phyloP scores from a whole-genome alignment of 2,888 invertebrate genomes.

The Dynastes tityus region DNA sequence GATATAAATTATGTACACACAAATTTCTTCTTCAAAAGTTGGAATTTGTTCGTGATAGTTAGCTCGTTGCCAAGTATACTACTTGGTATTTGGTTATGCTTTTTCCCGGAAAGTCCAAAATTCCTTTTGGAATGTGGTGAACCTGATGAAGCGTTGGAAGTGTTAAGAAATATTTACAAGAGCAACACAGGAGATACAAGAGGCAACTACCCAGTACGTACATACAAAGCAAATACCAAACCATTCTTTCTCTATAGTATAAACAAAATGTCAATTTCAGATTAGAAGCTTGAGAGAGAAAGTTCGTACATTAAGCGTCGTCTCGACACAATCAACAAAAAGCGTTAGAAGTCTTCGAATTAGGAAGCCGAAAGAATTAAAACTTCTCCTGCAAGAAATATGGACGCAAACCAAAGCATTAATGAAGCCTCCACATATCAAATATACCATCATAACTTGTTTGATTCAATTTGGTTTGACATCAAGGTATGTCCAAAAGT shows the following conservation, averaged over 20 bases:
- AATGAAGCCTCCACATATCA: conserved; percentile 82
- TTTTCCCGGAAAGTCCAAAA: conserved; percentile 88
- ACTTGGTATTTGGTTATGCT: conserved; percentile 80
- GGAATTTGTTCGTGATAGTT: conserved; percentile 86
- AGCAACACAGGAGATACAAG: conserved; percentile 82
- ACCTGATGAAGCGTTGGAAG: conserved; percentile 81
- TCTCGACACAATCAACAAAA: conserved; percentile 77
- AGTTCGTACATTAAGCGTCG: conserved; percentile 76
- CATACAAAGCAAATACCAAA: background rate
- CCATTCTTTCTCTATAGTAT: too few species aligned
- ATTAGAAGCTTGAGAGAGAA: conserved; percentile 82
- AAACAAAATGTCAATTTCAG: conserved; percentile 66
- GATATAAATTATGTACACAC: conserved; percentile 75
- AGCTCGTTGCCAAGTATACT: conserved; percentile 82
- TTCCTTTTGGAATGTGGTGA: conserved; percentile 87
- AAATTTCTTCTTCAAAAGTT: conserved; percentile 81
- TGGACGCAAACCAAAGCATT: conserved; percentile 84
- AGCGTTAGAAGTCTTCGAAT: conserved; percentile 81
- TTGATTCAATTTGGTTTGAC: conserved; percentile 88
- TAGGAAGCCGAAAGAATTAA: conserved; percentile 82
- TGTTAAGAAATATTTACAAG: conserved; percentile 80
- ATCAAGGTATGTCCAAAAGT: conserved; percentile 73
- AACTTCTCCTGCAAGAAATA: conserved; percentile 79
- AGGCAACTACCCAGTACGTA: conserved; percentile 81
- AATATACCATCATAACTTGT: conserved; percentile 84